A percentile compares a stretch with the other conserved stretches of the same genome.
Evolutionary conservation across 2,797 vertebrate species (phyloP).

Genomic region (Acipenser transmontanus): DNA sequence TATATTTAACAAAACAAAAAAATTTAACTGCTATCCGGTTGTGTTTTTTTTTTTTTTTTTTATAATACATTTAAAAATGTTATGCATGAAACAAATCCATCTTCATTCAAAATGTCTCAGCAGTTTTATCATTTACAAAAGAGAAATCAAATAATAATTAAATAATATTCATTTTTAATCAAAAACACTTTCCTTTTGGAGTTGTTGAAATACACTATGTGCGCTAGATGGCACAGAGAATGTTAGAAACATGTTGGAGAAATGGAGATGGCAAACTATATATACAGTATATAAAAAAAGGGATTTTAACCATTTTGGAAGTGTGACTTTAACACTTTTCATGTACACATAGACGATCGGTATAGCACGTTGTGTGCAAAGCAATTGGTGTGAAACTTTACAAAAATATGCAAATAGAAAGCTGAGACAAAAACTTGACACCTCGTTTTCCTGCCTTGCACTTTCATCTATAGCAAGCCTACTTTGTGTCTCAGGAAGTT

Average conservation of each 20-base stretch:
- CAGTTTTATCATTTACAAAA: neutral
- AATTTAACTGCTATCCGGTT: too few relatives aligned
- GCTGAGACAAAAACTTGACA: neutral
- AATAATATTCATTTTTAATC: too few relatives aligned
- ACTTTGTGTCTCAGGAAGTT: constrained; percentile 18
- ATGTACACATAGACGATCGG: too few relatives aligned
- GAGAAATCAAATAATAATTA: neutral
- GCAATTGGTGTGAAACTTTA: neutral
- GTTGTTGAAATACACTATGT: neutral
- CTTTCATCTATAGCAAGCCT: neutral
- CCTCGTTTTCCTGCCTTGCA: constrained; percentile 2
- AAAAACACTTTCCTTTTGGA: neutral
- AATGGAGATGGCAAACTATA: neutral
- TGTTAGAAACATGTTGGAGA: too few relatives aligned
- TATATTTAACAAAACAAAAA: too few relatives aligned
- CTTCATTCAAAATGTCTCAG: neutral
- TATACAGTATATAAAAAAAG: neutral
- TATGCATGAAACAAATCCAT: too few relatives aligned
- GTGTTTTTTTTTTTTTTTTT: too few relatives aligned
- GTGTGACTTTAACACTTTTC: too few relatives aligned
- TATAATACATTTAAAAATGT: too few relatives aligned
- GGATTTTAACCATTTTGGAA: too few relatives aligned
- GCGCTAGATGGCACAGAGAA: neutral
- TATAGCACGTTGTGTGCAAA: too few relatives aligned
- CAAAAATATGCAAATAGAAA: neutral